Evolutionary conservation across 2,113 vertebrate genomes (phyloP).

Genomic region (Pelecanus crispus): DNA sequence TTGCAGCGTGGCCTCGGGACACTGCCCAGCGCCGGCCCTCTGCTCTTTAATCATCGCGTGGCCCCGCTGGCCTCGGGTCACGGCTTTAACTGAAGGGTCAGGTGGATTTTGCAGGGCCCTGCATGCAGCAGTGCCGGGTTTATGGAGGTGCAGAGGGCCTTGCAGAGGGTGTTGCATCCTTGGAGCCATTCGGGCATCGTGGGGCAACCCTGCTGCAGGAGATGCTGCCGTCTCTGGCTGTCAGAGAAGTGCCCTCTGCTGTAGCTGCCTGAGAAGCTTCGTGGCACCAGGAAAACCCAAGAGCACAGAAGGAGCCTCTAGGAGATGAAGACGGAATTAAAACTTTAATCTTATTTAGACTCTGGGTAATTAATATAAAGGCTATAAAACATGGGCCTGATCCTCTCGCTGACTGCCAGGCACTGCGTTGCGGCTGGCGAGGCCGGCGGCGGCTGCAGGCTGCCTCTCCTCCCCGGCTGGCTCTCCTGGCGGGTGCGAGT

Average conservation of each 20-base stretch:
- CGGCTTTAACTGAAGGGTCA: background rate
- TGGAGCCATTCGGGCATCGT: accelerated
- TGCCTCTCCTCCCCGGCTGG: background rate
- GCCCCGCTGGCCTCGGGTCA: accelerated
- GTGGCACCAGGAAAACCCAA: background rate
- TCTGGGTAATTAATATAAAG: constrained; percentile 35
- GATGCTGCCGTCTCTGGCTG: background rate
- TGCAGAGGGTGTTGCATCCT: background rate
- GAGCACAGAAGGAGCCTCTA: constrained; percentile 17
- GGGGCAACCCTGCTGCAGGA: background rate
- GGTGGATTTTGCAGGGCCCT: background rate
- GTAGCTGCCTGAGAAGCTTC: constrained; percentile 27
- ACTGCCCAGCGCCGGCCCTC: background rate
- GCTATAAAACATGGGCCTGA: background rate
- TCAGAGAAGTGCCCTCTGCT: constrained; percentile 35
- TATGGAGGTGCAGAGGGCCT: background rate
- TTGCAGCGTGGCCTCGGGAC: accelerated
- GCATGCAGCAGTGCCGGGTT: background rate
- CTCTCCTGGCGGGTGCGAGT: background rate
- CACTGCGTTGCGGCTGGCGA: accelerated
- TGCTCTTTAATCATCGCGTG: accelerated
- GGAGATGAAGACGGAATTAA: constrained; percentile 42
- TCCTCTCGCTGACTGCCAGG: background rate
- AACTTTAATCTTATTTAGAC: constrained; percentile 50
- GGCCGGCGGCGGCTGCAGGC: background rate